Evolutionary conservation across 2,113 vertebrate genomes (phyloP).

Genomic region (Notiomystis cincta): DNA sequence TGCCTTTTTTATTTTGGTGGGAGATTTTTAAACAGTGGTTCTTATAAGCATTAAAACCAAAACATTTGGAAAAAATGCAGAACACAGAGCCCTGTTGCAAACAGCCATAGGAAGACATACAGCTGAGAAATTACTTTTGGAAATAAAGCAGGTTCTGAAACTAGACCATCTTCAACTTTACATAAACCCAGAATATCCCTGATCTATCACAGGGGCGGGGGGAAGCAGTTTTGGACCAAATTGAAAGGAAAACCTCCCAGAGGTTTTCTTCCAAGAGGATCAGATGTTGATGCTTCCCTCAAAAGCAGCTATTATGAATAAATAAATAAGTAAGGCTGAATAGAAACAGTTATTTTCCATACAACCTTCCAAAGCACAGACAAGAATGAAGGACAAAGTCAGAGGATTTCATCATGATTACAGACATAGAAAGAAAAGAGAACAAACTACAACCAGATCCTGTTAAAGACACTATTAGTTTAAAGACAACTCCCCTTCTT

Average conservation of each 20-base stretch:
- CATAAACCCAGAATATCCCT: background rate
- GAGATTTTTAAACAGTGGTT: background rate
- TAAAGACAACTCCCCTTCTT: background rate
- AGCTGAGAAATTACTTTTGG: background rate
- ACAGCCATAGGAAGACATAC: background rate
- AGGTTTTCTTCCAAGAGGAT: background rate
- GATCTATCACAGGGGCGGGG: fast-evolving
- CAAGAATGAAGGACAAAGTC: background rate
- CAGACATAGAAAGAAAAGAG: background rate
- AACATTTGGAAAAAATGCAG: background rate
- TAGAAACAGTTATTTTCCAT: background rate
- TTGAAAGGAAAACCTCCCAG: background rate
- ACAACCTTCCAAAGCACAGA: background rate
- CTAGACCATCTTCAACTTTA: background rate
- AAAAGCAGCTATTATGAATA: background rate
- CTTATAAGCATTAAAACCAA: background rate
- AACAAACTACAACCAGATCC: background rate
- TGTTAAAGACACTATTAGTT: background rate
- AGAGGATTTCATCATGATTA: background rate
- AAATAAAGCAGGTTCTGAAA: background rate
- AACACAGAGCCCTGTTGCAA: background rate
- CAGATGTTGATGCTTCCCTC: background rate
- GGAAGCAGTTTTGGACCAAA: background rate
- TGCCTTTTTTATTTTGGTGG: background rate
- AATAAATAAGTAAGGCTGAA: background rate